These are phyloP conservation scores for Zaprionus obscuricornis DNA, from an alignment of 2,888 invertebrate genomes.

Conservation along the genomic window DNA sequence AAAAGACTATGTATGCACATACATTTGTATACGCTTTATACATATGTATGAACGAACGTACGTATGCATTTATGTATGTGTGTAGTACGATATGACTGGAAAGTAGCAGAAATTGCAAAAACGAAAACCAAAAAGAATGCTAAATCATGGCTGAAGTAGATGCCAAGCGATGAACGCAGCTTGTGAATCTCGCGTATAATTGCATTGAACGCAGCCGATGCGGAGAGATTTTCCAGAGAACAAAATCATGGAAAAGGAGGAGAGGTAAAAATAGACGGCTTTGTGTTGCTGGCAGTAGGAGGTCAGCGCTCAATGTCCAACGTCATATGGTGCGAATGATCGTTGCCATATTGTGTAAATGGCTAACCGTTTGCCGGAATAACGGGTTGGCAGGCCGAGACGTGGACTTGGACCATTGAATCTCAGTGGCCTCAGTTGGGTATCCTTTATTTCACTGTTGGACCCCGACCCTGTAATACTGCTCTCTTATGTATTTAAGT, in stretches of 20 bases:
- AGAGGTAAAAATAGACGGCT: constrained; percentile 1
- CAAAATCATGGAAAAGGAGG: neutral
- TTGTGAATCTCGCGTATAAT: constrained; percentile 61
- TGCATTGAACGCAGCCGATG: constrained; percentile 65
- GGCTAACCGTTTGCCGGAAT: too few relatives aligned
- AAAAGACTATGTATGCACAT: constrained; percentile 17
- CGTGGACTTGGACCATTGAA: constrained; percentile 35
- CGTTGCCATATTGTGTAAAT: constrained; percentile 74
- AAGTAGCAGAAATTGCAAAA: constrained; percentile 47
- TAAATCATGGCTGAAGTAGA: constrained; percentile 77
- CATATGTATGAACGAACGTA: neutral
- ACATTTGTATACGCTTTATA: constrained; percentile 8
- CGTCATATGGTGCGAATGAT: constrained; percentile 73
- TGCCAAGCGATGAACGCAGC: constrained; percentile 39
- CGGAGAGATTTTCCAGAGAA: constrained; percentile 7
- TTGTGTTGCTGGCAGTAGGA: constrained; percentile 26
- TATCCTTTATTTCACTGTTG: constrained; percentile 14
- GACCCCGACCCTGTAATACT: constrained; percentile 12
- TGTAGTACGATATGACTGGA: neutral
- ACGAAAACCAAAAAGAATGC: constrained; percentile 77
- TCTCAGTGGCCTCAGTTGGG: constrained; percentile 19
- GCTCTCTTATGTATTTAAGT: constrained; percentile 16
- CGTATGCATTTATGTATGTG: constrained; percentile 5
- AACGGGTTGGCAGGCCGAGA: constrained; percentile 17
- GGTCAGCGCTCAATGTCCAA: constrained; percentile 43